Conservation (phyloP, 2,113 vertebrate genomes). For the Hippocampus guttulatus region DNA sequence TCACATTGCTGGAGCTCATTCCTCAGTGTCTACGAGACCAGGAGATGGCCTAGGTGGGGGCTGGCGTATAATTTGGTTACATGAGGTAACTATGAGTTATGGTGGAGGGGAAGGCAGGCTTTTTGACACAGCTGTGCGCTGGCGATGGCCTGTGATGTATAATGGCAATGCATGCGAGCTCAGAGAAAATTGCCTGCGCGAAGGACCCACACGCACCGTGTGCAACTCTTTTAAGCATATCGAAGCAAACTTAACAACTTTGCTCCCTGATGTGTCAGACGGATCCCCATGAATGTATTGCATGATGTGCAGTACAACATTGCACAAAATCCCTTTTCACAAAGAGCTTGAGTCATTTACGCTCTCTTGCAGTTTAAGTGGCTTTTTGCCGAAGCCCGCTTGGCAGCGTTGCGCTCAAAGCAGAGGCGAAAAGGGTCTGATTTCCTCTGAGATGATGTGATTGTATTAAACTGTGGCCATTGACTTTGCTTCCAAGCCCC, state of each 20-base stretch:
- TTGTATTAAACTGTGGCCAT: conserved; percentile 46
- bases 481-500: conserved; percentile 44
- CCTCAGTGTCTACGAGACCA: conserved; percentile 49
- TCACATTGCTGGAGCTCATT: conserved; percentile 49
- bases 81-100: conserved; percentile 79
- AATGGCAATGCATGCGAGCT: conserved; percentile 65
- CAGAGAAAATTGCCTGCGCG: conserved; percentile 33
- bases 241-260: background rate
- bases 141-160: conserved; percentile 70
- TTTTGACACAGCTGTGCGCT: conserved; percentile 68
- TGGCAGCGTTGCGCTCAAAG: conserved; percentile 19
- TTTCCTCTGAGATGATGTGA: conserved; percentile 53
- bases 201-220: conserved; percentile 3
- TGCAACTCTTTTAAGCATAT: background rate
- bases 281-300: background rate
- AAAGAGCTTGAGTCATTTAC: conserved; percentile 34
- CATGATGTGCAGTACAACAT: conserved; percentile 26
- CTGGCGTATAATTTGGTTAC: conserved; percentile 74
- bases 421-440: conserved; percentile 36
- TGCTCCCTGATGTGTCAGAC: background rate
- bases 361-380: conserved; percentile 50
- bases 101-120: conserved; percentile 54
- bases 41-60: conserved; percentile 39
- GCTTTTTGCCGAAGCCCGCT: conserved; percentile 28
- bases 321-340: conserved; percentile 16